Base-by-base conservation (phyloP, 2,797 vertebrate genomes). In the Euphonia xanthogaster region DNA sequence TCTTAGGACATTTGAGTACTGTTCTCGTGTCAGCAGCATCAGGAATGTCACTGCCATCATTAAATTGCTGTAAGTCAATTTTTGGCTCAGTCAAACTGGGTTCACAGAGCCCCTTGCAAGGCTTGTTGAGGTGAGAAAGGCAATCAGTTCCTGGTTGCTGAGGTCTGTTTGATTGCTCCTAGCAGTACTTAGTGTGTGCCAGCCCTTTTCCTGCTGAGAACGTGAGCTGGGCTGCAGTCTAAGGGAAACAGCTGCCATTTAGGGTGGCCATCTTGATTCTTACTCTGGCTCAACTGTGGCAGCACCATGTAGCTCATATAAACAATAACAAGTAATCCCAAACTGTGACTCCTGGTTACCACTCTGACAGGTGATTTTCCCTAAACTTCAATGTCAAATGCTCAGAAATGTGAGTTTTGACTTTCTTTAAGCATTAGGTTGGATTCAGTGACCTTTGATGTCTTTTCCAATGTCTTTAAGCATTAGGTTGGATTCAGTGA, bases 231-330 rank as follows among this genome's bases (percentile, higher is more conserved):
- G 5, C 60, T 40, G 27, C 0, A 1, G 7, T 33, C 53, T 11
- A 5, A 14, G 47, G 54, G 37, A n/a, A 37, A 5, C 35, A 51
- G 6, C 48, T 51, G 40, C 3, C 1, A 1, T 35, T 31, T 23
- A 63, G 50, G 33, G 7, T 39, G 30, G 1, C 28, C 0, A 0
- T 31, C 45, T 30, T 55, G 40, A 8, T n/a, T 51, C 60, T 54
- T 35, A 19, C 28, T 3, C 35, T 31, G 57, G 19, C 33, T 33
- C 27, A 6, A 47, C 31, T 33, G 47, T 44, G 48, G 44, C 44
- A 84, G 53, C 40, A 10, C 21, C 30, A 1, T 8, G 3, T 9
- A 4, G 40, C 45, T 50, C 22, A 8, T 30, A 30, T 12, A 45
- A 39, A 72, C 3, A 8, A 4, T 5, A 14, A 37, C 37, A 18